Percentiles rank a stretch among this genome's conserved stretches.
phyloP scores from a whole-genome alignment of 2,797 vertebrate species.

The Myripristis jacobus region DNA sequence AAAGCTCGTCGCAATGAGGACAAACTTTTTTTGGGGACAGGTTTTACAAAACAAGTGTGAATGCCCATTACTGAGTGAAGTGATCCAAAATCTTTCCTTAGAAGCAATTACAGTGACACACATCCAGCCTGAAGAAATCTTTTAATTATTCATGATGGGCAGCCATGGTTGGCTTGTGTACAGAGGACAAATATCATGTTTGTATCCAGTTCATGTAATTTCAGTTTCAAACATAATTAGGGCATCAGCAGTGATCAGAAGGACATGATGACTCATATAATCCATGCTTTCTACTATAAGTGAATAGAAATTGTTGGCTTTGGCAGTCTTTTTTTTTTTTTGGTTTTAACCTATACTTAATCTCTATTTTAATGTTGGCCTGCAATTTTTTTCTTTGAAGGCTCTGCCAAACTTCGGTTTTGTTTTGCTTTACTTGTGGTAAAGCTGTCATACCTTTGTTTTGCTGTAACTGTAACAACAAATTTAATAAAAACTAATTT shows the following conservation, averaged over 20 bases:
- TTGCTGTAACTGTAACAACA: constrained; percentile 11
- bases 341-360: neutral
- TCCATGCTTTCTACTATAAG: too few relatives aligned
- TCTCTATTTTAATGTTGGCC: too few relatives aligned
- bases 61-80: neutral
- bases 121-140: too few relatives aligned
- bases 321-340: neutral
- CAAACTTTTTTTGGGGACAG: too few relatives aligned
- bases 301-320: neutral
- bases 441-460: constrained; percentile 6
- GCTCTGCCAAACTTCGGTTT: constrained; percentile 7
- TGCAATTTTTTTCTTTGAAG: neutral
- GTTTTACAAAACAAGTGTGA: neutral
- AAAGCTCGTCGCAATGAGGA: neutral
- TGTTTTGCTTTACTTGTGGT: constrained; percentile 9
- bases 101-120: neutral
- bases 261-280: neutral
- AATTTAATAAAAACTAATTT: neutral
- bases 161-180: too few relatives aligned
- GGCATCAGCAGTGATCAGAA: neutral
- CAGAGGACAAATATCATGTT: neutral
- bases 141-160: too few relatives aligned
- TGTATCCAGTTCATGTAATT: neutral
- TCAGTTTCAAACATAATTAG: neutral
- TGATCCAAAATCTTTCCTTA: neutral